phyloP scores from a whole-genome alignment of 1,140 invertebrate genomes.

The Piezodorus guildinii region DNA sequence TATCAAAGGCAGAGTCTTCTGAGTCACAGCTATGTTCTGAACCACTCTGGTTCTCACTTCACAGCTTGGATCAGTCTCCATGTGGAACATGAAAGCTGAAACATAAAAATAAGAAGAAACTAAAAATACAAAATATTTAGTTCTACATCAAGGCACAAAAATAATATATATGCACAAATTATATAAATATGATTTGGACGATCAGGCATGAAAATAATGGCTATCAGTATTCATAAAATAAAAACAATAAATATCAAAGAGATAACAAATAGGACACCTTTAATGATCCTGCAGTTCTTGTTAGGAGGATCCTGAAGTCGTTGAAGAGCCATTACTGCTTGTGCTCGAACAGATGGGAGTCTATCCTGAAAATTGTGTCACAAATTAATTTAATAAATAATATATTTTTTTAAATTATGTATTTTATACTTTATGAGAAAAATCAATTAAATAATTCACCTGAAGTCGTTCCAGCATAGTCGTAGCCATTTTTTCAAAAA shows the following conservation, averaged over 20 bases:
- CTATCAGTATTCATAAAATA: no score
- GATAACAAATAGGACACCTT: constrained; percentile 33
- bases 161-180: no score
- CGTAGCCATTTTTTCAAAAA: constrained; percentile 57
- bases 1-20: constrained; percentile 50
- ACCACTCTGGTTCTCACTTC: constrained; percentile 57
- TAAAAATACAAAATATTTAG: neutral
- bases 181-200: no score
- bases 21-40: constrained; percentile 50
- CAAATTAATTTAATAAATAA: neutral
- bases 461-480: constrained; percentile 55
- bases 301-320: constrained; percentile 68
- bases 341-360: constrained; percentile 57
- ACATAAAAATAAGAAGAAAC: constrained; percentile 20
- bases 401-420: neutral
- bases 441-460: constrained; percentile 27
- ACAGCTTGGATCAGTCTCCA: constrained; percentile 59
- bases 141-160: no score
- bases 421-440: neutral
- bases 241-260: no score
- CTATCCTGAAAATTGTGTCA: constrained; percentile 45
- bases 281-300: constrained; percentile 61
- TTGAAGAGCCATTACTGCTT: constrained; percentile 66
- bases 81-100: constrained; percentile 60
- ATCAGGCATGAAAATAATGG: no score